These are phyloP conservation scores for Progne subis DNA, from an alignment of 2,113 vertebrate species.

Conservation along the genomic window DNA sequence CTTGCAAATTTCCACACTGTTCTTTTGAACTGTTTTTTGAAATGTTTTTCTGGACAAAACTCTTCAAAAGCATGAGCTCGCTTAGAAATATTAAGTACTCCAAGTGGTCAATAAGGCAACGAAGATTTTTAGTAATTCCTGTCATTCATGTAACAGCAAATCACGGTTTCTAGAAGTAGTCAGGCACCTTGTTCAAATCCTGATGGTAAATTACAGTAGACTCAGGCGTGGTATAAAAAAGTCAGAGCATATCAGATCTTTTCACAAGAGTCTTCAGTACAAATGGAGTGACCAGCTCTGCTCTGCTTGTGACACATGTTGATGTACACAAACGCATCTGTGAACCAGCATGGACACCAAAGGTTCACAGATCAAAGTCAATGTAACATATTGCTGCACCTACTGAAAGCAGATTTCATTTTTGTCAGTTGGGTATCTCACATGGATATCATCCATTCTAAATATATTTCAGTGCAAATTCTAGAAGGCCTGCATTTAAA, in stretches of 20 bases:
- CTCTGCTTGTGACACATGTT: fast-evolving
- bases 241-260: constrained; percentile 24
- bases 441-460: neutral
- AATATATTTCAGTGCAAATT: neutral
- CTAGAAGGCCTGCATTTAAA: neutral
- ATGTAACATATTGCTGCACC: neutral
- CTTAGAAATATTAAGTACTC: constrained; percentile 50
- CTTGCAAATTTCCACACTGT: constrained; percentile 54
- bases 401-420: neutral
- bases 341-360: neutral
- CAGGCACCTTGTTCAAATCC: constrained; percentile 35
- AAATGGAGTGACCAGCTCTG: neutral
- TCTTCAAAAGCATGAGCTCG: constrained; percentile 30
- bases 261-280: neutral
- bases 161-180: constrained; percentile 52
- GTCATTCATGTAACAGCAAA: constrained; percentile 68
- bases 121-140: constrained; percentile 67
- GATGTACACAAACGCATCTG: neutral
- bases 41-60: constrained; percentile 43
- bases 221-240: constrained; percentile 4
- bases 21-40: constrained; percentile 58
- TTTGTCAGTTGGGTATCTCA: neutral
- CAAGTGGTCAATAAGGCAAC: constrained; percentile 56
- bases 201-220: constrained; percentile 34
- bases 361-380: neutral